phyloP scores from a whole-genome alignment of 37 sponge, comb jelly and placozoan genomes.

The Axinella damicornis region DNA sequence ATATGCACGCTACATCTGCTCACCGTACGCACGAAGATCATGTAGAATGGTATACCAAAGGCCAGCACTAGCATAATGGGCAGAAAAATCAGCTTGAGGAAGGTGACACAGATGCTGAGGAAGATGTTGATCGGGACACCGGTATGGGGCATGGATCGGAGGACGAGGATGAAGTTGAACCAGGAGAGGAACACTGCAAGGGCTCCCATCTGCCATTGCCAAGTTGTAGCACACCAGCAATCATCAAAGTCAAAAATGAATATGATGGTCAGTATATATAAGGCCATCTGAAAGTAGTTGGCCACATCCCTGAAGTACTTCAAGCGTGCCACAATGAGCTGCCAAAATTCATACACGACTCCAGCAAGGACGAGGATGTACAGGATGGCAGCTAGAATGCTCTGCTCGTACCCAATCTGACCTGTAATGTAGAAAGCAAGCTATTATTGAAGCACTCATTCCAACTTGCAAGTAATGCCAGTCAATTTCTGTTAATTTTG shows the following conservation, averaged over 20 bases:
- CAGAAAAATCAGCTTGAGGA: conserved; percentile 23
- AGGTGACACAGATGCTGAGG: conserved; percentile 5
- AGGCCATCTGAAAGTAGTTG: conserved; percentile 27
- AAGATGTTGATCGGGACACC: conserved; percentile 37
- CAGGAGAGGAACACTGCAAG: conserved; percentile 37
- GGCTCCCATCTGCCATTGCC: conserved; percentile 48
- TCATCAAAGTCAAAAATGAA: conserved; percentile 10
- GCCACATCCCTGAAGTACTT: conserved; percentile 20
- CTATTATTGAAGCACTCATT: too few relatives aligned
- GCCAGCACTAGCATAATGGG: conserved; percentile 22
- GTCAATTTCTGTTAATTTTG: too few relatives aligned
- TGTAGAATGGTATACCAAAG: conserved; percentile 46
- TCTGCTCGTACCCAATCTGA: too few relatives aligned
- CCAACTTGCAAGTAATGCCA: too few relatives aligned
- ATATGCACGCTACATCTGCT: too few relatives aligned
- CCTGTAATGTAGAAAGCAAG: too few relatives aligned
- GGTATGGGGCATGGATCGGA: conserved; percentile 18
- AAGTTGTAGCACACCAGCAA: conserved; percentile 9
- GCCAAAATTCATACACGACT: conserved; percentile 1
- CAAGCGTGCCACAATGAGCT: not conserved
- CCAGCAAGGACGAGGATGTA: not conserved
- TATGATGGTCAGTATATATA: not conserved
- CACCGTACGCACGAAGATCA: conserved; percentile 23
- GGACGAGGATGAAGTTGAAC: conserved; percentile 38
- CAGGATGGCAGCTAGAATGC: not conserved